Evolutionary conservation across 1,140 invertebrate genomes (phyloP), one percentile per base, ranked within the genome.

Genomic region (Diabrotica virgifera): DNA sequence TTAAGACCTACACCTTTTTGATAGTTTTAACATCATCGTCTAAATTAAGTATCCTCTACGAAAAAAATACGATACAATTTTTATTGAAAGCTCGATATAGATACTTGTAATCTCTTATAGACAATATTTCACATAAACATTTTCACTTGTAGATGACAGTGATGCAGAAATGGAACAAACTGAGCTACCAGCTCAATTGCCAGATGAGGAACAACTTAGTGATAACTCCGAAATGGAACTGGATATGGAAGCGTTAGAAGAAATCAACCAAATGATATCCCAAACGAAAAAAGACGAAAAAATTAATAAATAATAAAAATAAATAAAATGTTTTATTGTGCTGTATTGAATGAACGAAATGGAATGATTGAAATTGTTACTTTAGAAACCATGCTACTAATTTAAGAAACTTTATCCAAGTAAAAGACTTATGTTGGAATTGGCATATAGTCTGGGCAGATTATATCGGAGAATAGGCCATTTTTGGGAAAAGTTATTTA

Each of bases 161-260:
- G 60, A 64, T 35, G 50, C 13, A 10, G 63, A 66, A 35, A 57
- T 69, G 61, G 59, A 70, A 8, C 66, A 65, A 57, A 66, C 62
- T 2, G 52, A 64, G 58, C 68, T 24, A 65, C 72, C 6, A 65
- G 59, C 59, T 66, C 64, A 13, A 68, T 74, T 37, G 65, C 67
- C 66, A 38, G 71, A 69, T 59, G 66, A 73, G 52, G 63, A 74
- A 36, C 54, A 62, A 24, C 61, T 58, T 36, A 59, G 63, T 60
- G 68, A 70, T 37, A 59, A 66, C 53, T 71, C 70, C 0, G 73
- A 75, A 40, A 54, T 70, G 8, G 72, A 73, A 52, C 72, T 77
- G 54, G 76, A 77, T 67, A 58, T 74, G 67, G 74, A 77, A 67
- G 71, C 72, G 5, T 69, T 72, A 4, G 69, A 75, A 24, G 74